Conservation (phyloP, 2,797 vertebrate genomes). For the Muscicapa comitata region DNA sequence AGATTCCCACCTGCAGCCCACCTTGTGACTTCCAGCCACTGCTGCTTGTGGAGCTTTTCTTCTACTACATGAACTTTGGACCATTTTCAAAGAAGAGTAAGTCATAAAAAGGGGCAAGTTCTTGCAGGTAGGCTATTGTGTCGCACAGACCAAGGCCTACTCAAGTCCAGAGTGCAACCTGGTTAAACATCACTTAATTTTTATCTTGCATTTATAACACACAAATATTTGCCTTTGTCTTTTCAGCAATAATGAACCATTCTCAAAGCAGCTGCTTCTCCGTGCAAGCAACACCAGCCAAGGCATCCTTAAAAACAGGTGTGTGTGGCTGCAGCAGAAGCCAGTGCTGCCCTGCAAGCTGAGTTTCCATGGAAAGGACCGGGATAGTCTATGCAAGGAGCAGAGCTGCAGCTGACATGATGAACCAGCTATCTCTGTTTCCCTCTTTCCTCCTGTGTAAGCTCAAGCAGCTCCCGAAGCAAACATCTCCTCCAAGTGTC, state of each 20-base stretch:
- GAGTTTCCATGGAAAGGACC: not conserved
- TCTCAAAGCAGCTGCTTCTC: not conserved
- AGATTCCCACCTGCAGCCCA: not conserved
- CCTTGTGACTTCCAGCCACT: rapidly evolving
- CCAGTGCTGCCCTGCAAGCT: not conserved
- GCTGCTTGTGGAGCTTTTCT: not conserved
- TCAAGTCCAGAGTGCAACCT: constrained; percentile 44
- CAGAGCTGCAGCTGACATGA: not conserved
- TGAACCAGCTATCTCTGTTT: not conserved
- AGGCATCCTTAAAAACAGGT: not conserved
- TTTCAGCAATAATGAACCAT: not conserved
- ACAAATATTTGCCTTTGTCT: not conserved
- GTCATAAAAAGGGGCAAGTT: constrained; percentile 48
- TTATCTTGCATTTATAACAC: not conserved
- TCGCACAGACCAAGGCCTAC: not conserved
- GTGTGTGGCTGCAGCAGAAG: not conserved
- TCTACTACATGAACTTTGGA: not conserved
- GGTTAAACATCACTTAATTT: constrained; percentile 18
- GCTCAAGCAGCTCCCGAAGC: not conserved
- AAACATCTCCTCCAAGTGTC: not conserved
- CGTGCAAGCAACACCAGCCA: rapidly evolving
- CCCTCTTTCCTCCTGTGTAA: not conserved
- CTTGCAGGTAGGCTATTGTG: not conserved
- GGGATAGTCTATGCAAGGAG: not conserved
- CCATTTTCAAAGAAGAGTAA: not conserved